Percentiles rank a stretch among this genome's conserved stretches.
Evolutionary conservation across 2,113 vertebrate genomes (phyloP).

Genomic region (Turnix velox): DNA sequence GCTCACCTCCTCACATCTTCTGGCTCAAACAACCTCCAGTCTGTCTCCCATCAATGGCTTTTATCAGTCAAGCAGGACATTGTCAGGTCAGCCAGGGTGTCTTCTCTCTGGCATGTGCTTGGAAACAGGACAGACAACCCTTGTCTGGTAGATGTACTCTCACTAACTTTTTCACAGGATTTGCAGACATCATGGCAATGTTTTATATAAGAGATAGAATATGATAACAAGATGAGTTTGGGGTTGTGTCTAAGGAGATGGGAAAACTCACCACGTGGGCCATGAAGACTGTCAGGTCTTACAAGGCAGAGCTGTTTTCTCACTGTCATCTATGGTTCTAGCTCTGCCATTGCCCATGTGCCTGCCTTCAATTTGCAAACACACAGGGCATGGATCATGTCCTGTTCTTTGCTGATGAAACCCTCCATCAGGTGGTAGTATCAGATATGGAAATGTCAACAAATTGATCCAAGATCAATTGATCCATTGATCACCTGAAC

Average conservation of each 20-base stretch:
- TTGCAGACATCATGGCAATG: background rate
- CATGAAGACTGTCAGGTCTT: background rate
- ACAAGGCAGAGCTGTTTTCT: background rate
- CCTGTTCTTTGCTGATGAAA: background rate
- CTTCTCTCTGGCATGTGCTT: accelerated
- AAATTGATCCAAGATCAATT: accelerated
- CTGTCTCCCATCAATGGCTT: accelerated
- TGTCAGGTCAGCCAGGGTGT: accelerated
- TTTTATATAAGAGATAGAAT: background rate
- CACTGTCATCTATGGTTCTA: accelerated
- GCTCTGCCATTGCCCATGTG: background rate
- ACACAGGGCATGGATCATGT: background rate
- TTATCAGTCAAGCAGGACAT: background rate
- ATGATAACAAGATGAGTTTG: background rate
- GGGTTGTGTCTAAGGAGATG: background rate
- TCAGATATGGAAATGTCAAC: background rate
- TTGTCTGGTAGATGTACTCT: background rate
- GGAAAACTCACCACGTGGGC: background rate
- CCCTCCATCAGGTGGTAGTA: background rate
- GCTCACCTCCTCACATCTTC: background rate
- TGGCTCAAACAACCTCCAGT: background rate
- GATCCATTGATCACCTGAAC: background rate
- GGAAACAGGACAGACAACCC: background rate
- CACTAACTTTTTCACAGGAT: background rate
- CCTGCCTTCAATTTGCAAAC: background rate